Conservation (phyloP, 2,797 vertebrate genomes). For the Acanthopagrus latus region DNA sequence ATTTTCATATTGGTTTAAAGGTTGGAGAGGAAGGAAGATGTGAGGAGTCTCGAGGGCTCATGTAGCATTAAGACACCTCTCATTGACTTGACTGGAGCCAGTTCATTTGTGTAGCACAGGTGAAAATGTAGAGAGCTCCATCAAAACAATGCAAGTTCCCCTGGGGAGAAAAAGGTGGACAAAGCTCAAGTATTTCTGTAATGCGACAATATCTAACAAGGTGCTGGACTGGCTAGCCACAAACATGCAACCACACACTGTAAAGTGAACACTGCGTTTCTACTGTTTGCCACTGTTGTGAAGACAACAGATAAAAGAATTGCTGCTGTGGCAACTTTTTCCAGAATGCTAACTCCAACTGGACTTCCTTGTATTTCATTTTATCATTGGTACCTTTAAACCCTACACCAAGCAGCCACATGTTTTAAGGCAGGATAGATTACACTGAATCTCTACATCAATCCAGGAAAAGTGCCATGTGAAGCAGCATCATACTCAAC, state of each 20-base stretch:
- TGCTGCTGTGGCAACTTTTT: background rate
- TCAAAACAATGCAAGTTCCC: too few relatives aligned
- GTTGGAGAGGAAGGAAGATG: background rate
- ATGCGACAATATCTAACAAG: background rate
- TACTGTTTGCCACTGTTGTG: background rate
- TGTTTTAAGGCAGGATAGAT: too few relatives aligned
- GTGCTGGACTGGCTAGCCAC: background rate
- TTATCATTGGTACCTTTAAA: too few relatives aligned
- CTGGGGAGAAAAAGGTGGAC: too few relatives aligned
- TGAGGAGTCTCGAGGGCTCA: conserved; percentile 5
- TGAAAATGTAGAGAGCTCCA: too few relatives aligned
- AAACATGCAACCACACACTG: background rate
- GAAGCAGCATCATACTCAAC: too few relatives aligned
- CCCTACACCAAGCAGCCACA: too few relatives aligned
- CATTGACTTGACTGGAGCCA: background rate
- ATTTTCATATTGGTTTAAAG: conserved; percentile 34
- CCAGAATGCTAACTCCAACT: background rate
- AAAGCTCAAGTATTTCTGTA: background rate
- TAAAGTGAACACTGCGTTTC: background rate
- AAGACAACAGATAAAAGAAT: background rate
- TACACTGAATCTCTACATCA: too few relatives aligned
- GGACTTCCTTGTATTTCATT: too few relatives aligned
- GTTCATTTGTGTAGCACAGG: too few relatives aligned
- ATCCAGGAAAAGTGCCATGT: too few relatives aligned
- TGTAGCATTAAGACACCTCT: background rate